These are phyloP conservation scores for Thymelicus lineola DNA, from an alignment of 2,888 invertebrate genomes.

Conservation along the genomic window DNA sequence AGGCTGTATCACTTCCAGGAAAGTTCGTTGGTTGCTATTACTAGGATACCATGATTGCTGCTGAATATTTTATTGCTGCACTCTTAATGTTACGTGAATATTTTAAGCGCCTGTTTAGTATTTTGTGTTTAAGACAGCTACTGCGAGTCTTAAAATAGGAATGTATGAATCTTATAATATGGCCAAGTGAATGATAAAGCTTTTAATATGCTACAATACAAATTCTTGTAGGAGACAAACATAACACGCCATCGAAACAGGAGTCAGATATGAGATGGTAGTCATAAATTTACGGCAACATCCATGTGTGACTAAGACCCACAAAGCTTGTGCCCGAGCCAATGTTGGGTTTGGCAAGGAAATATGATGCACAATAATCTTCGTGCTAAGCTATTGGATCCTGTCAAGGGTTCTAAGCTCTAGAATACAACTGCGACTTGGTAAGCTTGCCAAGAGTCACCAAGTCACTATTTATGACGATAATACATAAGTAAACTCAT, in stretches of 20 bases:
- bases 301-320: slow-evolving; percentile 35
- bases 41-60: slow-evolving; percentile 10
- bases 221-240: background rate
- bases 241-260: background rate
- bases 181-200: too few relatives aligned
- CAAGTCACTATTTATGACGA: slow-evolving; percentile 34
- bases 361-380: slow-evolving; percentile 38
- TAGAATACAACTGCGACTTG: slow-evolving; percentile 45
- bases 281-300: slow-evolving; percentile 27
- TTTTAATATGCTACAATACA: background rate
- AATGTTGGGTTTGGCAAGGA: slow-evolving; percentile 38
- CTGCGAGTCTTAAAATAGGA: too few relatives aligned
- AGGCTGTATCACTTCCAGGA: slow-evolving; percentile 62
- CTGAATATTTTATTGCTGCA: slow-evolving; percentile 4
- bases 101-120: too few relatives aligned
- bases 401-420: slow-evolving; percentile 41
- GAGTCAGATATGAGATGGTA: slow-evolving; percentile 26
- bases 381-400: slow-evolving; percentile 39
- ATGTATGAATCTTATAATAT: too few relatives aligned
- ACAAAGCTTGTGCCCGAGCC: slow-evolving; percentile 32
- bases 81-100: background rate
- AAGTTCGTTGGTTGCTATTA: slow-evolving; percentile 45
- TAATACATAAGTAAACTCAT: slow-evolving; percentile 14
- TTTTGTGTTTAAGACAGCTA: too few relatives aligned
- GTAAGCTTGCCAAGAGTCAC: slow-evolving; percentile 44